Percentiles rank a stretch among this genome's conserved stretches.
phyloP scores from a whole-genome alignment of 2,888 invertebrate genomes.

The Melolontha melolontha region DNA sequence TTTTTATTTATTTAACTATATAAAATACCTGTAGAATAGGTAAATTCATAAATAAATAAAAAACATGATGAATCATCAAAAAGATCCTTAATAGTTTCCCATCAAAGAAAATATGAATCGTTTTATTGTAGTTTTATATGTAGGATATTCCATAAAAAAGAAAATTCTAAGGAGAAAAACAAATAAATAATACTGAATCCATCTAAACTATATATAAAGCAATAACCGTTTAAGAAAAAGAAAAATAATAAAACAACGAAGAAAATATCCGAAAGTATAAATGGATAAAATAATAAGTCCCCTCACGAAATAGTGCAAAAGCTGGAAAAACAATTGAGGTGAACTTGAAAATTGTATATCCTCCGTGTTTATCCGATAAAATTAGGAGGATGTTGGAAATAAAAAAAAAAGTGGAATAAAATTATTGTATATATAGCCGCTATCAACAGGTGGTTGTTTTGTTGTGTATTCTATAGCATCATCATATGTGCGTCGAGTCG shows the following conservation, averaged over 20 bases:
- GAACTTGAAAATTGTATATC: conserved; percentile 4
- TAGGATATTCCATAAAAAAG: conserved; percentile 18
- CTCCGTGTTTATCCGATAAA: conserved; percentile 19
- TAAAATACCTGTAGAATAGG: too few relatives aligned
- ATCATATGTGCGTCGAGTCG: conserved; percentile 46
- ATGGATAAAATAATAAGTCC: not conserved
- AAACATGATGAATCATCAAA: too few relatives aligned
- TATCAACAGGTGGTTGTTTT: conserved; percentile 56
- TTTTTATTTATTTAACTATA: too few relatives aligned
- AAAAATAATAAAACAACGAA: conserved; percentile 40
- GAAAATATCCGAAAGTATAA: conserved; percentile 7
- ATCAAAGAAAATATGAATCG: too few relatives aligned
- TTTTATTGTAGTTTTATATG: too few relatives aligned
- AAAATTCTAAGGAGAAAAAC: conserved; percentile 36
- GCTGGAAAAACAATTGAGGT: not conserved
- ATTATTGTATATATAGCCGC: conserved; percentile 40
- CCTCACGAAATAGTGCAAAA: conserved; percentile 2
- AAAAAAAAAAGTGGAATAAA: conserved; percentile 37
- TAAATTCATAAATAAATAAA: too few relatives aligned
- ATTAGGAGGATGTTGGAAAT: conserved; percentile 14
- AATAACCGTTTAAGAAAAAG: conserved; percentile 46
- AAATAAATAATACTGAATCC: conserved; percentile 44
- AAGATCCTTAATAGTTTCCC: too few relatives aligned
- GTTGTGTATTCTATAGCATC: conserved; percentile 50
- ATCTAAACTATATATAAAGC: conserved; percentile 44